Percentiles rank a stretch among this genome's conserved stretches.
These are phyloP conservation scores for Sphaerophoria rueppellii DNA, from an alignment of 2,888 invertebrate genomes.

Conservation along the genomic window DNA sequence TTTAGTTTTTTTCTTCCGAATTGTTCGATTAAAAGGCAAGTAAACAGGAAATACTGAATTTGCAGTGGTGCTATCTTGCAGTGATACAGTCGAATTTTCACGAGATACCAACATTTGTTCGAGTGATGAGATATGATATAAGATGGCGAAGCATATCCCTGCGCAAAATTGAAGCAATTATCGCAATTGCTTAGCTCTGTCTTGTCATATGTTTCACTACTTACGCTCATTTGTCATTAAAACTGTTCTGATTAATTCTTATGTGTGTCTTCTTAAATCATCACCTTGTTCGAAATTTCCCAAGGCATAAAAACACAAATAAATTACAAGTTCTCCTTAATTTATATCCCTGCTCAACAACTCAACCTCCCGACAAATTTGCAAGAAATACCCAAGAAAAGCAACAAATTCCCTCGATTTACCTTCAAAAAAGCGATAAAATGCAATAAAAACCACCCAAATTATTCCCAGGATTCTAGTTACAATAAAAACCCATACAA, in stretches of 20 bases:
- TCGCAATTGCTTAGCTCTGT: too few species aligned
- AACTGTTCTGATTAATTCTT: too few species aligned
- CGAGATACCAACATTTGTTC: too few species aligned
- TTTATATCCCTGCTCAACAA: slow-evolving; percentile 53
- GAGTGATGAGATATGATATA: too few species aligned
- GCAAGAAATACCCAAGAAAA: slow-evolving; percentile 33
- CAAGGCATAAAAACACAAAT: neutral
- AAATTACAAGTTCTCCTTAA: slow-evolving; percentile 37
- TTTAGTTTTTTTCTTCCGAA: neutral
- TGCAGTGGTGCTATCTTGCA: neutral
- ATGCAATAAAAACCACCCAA: slow-evolving; percentile 43
- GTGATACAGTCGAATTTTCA: too few species aligned
- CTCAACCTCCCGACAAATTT: slow-evolving; percentile 54
- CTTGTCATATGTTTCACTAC: too few species aligned
- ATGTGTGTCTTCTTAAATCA: neutral
- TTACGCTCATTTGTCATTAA: neutral
- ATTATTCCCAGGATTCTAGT: slow-evolving; percentile 60
- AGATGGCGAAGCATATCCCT: too few species aligned
- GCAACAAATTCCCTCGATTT: slow-evolving; percentile 16
- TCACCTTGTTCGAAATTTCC: neutral
- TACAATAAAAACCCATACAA: slow-evolving; percentile 42
- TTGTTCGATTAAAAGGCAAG: neutral
- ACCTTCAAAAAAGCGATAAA: slow-evolving; percentile 57
- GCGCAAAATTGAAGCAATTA: too few species aligned
- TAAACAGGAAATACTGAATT: neutral